Percentiles rank a stretch among this genome's conserved stretches.
Conservation (phyloP, 2,888 invertebrate genomes). For the Coecobrya sp. region DNA sequence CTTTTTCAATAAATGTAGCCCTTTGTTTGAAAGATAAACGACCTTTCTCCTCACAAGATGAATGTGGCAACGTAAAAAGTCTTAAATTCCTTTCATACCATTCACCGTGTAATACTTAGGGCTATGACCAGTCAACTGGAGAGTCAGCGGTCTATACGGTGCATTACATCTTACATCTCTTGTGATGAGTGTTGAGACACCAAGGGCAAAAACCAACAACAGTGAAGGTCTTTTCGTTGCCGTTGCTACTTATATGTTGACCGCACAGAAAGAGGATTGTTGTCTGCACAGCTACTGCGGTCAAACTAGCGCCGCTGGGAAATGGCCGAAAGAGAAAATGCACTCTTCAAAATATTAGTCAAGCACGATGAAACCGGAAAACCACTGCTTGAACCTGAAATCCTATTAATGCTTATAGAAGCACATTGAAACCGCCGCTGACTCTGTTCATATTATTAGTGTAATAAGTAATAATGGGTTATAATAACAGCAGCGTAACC, state of each 20-base stretch:
- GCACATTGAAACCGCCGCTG: too few species aligned
- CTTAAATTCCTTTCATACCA: constrained; percentile 52
- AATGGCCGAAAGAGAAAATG: too few species aligned
- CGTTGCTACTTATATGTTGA: background rate
- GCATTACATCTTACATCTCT: constrained; percentile 27
- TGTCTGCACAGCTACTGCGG: too few species aligned
- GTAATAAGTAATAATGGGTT: too few species aligned
- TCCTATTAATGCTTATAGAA: too few species aligned
- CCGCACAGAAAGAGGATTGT: background rate
- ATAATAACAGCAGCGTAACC: too few species aligned
- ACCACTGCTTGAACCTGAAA: too few species aligned
- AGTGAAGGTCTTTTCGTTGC: background rate
- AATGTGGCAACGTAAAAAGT: constrained; percentile 58
- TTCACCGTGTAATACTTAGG: constrained; percentile 2
- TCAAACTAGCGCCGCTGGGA: too few species aligned
- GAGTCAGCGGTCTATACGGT: constrained; percentile 43
- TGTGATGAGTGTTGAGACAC: background rate
- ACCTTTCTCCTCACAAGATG: constrained; percentile 27
- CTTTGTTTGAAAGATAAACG: constrained; percentile 24
- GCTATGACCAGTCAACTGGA: constrained; percentile 39
- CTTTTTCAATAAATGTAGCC: constrained; percentile 24
- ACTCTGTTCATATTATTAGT: too few species aligned
- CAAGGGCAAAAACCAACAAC: background rate
- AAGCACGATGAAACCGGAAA: too few species aligned
- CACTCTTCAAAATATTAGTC: too few species aligned